Percentiles rank a stretch among this genome's conserved stretches.
phyloP scores from a whole-genome alignment of 1,140 invertebrate genomes.

The Rhagoletis zephyria region DNA sequence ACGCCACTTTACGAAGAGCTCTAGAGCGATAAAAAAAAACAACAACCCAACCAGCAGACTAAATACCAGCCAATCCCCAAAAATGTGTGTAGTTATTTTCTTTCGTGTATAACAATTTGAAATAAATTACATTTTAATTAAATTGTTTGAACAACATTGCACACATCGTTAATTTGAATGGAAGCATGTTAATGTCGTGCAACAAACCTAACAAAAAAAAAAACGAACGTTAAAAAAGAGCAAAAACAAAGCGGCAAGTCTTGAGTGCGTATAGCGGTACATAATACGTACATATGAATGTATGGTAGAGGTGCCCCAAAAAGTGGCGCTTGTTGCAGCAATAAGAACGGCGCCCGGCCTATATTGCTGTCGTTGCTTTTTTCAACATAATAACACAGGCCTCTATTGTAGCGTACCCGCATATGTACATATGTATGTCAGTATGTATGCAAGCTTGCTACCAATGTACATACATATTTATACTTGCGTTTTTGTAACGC shows the following conservation, averaged over 20 bases:
- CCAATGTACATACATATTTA: not conserved
- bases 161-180: constrained; percentile 61
- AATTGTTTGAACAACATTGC: constrained; percentile 73
- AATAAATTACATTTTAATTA: constrained; percentile 74
- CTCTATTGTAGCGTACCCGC: not conserved
- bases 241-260: not conserved
- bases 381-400: not conserved
- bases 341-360: not conserved
- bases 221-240: not conserved
- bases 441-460: not conserved
- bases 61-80: not conserved
- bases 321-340: not conserved
- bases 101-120: constrained; percentile 50
- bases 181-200: constrained; percentile 47
- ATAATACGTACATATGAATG: not conserved
- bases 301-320: not conserved
- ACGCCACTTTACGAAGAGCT: not conserved
- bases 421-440: not conserved
- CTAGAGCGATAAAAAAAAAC: not conserved
- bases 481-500: not conserved
- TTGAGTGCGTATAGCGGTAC: not conserved
- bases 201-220: constrained; percentile 10
- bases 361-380: not conserved
- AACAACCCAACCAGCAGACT: not conserved
- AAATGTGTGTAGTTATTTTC: not conserved